These are phyloP conservation scores for Gonatopus flavifemur DNA, from an alignment of 1,140 invertebrate genomes.

Conservation along the genomic window DNA sequence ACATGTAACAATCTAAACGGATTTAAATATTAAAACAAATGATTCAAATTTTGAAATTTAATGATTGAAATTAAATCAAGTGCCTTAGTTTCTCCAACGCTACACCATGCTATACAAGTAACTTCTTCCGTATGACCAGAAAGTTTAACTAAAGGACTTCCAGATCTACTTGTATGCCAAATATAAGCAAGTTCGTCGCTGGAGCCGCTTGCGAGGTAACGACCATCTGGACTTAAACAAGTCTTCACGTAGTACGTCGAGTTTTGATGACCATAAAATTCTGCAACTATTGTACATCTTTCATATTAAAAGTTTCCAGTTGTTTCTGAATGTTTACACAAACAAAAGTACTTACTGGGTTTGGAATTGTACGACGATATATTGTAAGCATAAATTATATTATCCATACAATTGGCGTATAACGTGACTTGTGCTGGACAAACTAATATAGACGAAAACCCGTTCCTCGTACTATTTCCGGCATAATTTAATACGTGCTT, in stretches of 20 bases:
- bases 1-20: constrained; percentile 69
- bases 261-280: constrained; percentile 69
- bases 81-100: constrained; percentile 57
- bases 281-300: constrained; percentile 36
- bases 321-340: too few species aligned
- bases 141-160: constrained; percentile 67
- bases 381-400: constrained; percentile 83
- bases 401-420: constrained; percentile 85
- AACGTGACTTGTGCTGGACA: constrained; percentile 69
- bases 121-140: constrained; percentile 80
- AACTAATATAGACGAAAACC: constrained; percentile 77
- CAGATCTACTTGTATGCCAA: constrained; percentile 71
- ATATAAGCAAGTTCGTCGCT: constrained; percentile 83
- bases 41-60: not conserved
- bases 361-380: constrained; percentile 68
- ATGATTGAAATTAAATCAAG: not conserved
- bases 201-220: constrained; percentile 81
- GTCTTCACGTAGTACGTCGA: constrained; percentile 82
- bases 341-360: constrained; percentile 56
- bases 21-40: not conserved
- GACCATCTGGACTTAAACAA: constrained; percentile 75
- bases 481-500: constrained; percentile 72
- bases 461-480: constrained; percentile 69
- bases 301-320: constrained; percentile 5
- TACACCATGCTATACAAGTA: constrained; percentile 80